Base-by-base conservation (phyloP, 2,113 vertebrate genomes). In the Pleuronectes platessa region DNA sequence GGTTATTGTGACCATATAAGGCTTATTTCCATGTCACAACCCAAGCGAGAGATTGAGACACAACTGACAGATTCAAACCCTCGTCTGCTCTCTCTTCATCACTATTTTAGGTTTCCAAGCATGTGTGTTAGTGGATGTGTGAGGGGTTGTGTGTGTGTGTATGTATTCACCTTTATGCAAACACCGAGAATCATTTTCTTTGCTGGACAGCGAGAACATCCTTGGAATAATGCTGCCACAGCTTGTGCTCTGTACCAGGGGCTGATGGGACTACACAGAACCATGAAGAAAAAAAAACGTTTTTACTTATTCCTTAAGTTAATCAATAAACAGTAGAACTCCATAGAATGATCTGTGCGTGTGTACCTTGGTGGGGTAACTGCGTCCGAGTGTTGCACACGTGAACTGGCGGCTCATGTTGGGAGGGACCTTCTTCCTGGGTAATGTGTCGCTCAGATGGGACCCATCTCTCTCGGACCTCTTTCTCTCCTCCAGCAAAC, bases 191-290 rank as follows among this genome's bases (percentile, higher is more conserved):
- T 98, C 96, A 0, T 92, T 83, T 69, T 99, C 97, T 90, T 96
- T 97, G 89, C 89, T 91, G 86, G 96, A 95, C 35, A 96, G 91
- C 35, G 96, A 95, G 74, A 97, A 74, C 0, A 94, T 95, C 78
- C 95, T 96, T 83, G 96, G 96, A 70, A 98, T 94, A 51, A 98
- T 95, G 0, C 95, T 98, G 10, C 97, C 96, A 86, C 97, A 99
- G 84, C 97, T 99, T 88, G 96, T 96, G 89, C 97, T 99, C 89
- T 99, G 97, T 26, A 95, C 93, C 83, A 99, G 88, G 11, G 97
- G 96, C 72, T 96, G 92, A 85, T 99, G 97, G 65, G 91, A 85
- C 97, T 99, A 82, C 49, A 70, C 70, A 86, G 10, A 5, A 65
- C 5, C 11, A 61, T 49, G 13, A 71, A 56, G 49, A 35, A 3